Conservation (phyloP, 2,888 invertebrate genomes). For the Aelia acuminata region DNA sequence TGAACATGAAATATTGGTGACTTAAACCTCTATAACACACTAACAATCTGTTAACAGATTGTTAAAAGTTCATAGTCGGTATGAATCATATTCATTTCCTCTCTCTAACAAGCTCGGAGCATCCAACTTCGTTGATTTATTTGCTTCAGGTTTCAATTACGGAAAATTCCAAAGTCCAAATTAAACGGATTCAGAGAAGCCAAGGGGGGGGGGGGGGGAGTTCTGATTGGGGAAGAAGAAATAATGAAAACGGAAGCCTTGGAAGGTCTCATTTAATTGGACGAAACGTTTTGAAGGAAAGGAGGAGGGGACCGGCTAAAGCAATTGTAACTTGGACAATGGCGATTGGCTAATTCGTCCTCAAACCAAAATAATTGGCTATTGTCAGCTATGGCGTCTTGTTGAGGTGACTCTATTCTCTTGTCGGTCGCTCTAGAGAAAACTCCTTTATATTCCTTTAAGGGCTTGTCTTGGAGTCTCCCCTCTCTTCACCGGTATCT, state of each 20-base stretch:
- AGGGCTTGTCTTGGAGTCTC: background rate
- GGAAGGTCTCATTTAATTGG: background rate
- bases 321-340: constrained; percentile 17
- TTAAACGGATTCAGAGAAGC: background rate
- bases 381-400: background rate
- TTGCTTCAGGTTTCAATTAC: background rate
- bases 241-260: constrained; percentile 23
- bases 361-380: background rate
- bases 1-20: too few relatives aligned
- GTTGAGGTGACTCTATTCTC: background rate
- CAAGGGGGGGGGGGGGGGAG: background rate
- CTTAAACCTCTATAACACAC: too few relatives aligned
- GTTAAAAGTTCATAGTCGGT: too few relatives aligned
- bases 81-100: background rate
- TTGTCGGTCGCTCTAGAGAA: background rate
- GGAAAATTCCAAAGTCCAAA: background rate
- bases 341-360: background rate
- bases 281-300: background rate
- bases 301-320: background rate
- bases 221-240: background rate
- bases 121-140: background rate
- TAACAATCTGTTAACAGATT: too few relatives aligned
- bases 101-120: background rate
- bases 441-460: background rate
- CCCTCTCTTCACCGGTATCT: background rate